A percentile compares a stretch with the other conserved stretches of the same genome.
These are phyloP conservation scores for Leptothorax acervorum DNA, from an alignment of 2,888 invertebrate species.

Conservation along the genomic window DNA sequence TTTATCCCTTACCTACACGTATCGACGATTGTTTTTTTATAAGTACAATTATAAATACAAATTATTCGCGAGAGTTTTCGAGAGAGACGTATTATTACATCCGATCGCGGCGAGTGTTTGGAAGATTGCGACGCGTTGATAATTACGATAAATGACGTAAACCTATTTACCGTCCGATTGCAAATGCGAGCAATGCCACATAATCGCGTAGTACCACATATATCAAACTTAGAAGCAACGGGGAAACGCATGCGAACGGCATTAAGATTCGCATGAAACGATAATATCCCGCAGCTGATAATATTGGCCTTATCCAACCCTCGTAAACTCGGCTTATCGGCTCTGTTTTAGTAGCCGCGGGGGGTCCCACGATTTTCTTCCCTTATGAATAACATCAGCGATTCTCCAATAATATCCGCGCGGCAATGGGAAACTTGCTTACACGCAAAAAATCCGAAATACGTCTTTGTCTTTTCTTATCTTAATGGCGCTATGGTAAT, in stretches of 20 bases:
- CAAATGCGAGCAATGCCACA: background rate
- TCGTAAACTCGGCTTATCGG: constrained; percentile 69
- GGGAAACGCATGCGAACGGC: constrained; percentile 17
- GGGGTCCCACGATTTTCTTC: constrained; percentile 2
- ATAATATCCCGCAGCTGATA: constrained; percentile 49
- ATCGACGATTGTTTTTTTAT: background rate
- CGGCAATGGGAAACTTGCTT: background rate
- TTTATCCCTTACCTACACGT: background rate
- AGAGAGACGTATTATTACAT: background rate
- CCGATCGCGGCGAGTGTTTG: background rate
- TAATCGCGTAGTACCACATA: constrained; percentile 6
- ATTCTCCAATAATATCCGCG: constrained; percentile 33
- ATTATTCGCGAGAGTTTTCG: background rate
- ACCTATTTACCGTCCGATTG: background rate
- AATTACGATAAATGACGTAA: background rate
- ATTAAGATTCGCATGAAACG: constrained; percentile 53
- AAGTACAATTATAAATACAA: background rate
- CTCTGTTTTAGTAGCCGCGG: constrained; percentile 59
- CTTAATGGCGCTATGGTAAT: constrained; percentile 26
- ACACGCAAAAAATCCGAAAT: constrained; percentile 7
- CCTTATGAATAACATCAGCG: constrained; percentile 54
- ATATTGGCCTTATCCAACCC: constrained; percentile 66
- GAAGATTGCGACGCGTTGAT: background rate
- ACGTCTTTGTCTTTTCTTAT: constrained; percentile 41
- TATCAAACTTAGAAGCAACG: constrained; percentile 1